Percentiles rank a stretch among this genome's conserved stretches.
These are phyloP conservation scores for Helicolenus hilgendorfi DNA, from an alignment of 2,797 vertebrate genomes.

Conservation along the genomic window DNA sequence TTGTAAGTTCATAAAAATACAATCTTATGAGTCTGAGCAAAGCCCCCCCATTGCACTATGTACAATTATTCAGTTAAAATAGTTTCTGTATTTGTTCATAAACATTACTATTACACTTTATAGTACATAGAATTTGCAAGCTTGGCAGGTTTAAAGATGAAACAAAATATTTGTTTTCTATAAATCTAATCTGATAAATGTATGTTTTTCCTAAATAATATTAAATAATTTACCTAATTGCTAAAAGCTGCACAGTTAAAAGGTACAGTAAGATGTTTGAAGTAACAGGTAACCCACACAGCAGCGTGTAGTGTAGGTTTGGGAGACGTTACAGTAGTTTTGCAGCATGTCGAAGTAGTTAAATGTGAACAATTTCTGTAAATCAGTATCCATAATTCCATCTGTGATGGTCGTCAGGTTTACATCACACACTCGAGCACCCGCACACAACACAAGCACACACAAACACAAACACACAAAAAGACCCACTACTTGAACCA, in stretches of 20 bases:
- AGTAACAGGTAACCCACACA: constrained; percentile 89
- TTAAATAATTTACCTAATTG: constrained; percentile 89
- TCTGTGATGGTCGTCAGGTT: constrained; percentile 87
- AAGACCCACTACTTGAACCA: constrained; percentile 66
- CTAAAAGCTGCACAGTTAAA: constrained; percentile 94
- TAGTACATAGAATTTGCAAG: constrained; percentile 92
- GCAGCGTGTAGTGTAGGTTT: constrained; percentile 89
- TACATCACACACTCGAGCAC: constrained; percentile 60
- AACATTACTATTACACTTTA: constrained; percentile 88
- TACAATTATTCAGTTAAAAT: constrained; percentile 88
- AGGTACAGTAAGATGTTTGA: constrained; percentile 89
- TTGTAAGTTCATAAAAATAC: constrained; percentile 84
- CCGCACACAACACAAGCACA: constrained; percentile 48
- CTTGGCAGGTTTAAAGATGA: constrained; percentile 88
- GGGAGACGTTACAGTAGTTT: constrained; percentile 94
- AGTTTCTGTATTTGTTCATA: constrained; percentile 81
- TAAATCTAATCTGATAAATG: constrained; percentile 82
- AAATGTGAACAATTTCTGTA: constrained; percentile 87
- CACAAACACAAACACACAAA: constrained; percentile 7
- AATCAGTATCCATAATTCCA: constrained; percentile 84
- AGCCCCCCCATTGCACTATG: constrained; percentile 85
- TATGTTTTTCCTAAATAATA: constrained; percentile 77
- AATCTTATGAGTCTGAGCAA: constrained; percentile 77
- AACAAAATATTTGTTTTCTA: constrained; percentile 77
- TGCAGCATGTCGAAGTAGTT: constrained; percentile 92